Conservation (phyloP, 2,888 invertebrate species). For the Drosophila cracens region DNA sequence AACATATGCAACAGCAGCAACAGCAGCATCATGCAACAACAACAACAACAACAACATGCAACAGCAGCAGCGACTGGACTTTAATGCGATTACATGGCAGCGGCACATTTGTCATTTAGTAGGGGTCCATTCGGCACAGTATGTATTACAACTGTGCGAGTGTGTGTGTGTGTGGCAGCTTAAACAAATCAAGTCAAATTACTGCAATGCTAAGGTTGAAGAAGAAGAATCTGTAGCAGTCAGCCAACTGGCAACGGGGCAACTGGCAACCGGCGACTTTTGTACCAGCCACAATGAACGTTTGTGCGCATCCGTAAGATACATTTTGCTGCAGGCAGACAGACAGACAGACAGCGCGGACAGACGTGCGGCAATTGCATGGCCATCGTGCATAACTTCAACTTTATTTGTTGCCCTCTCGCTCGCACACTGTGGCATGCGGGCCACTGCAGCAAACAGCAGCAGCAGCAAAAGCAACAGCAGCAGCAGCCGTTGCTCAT, state of each 20-base stretch:
- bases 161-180: conserved; percentile 66
- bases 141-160: conserved; percentile 3
- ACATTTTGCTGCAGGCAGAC: conserved; percentile 54
- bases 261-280: conserved; percentile 47
- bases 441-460: conserved; percentile 60
- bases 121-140: conserved; percentile 46
- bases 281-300: conserved; percentile 71
- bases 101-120: conserved; percentile 75
- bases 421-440: conserved; percentile 68
- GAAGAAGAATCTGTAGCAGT: conserved; percentile 70
- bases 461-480: conserved; percentile 30
- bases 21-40: conserved; percentile 27
- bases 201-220: conserved; percentile 66
- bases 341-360: background rate
- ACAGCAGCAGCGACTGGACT: conserved; percentile 54
- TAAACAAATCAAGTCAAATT: conserved; percentile 79
- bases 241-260: conserved; percentile 60
- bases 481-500: conserved; percentile 74
- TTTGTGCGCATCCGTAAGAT: conserved; percentile 74
- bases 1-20: conserved; percentile 71
- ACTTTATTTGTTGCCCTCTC: conserved; percentile 65
- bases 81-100: conserved; percentile 79
- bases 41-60: conserved; percentile 18
- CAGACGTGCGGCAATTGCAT: conserved; percentile 65
- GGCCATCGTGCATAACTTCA: conserved; percentile 78